Evolutionary conservation across 37 sponge, comb jelly and placozoan genomes (phyloP), one percentile per base, ranked within the genome.

Genomic region (Ianthella basta): DNA sequence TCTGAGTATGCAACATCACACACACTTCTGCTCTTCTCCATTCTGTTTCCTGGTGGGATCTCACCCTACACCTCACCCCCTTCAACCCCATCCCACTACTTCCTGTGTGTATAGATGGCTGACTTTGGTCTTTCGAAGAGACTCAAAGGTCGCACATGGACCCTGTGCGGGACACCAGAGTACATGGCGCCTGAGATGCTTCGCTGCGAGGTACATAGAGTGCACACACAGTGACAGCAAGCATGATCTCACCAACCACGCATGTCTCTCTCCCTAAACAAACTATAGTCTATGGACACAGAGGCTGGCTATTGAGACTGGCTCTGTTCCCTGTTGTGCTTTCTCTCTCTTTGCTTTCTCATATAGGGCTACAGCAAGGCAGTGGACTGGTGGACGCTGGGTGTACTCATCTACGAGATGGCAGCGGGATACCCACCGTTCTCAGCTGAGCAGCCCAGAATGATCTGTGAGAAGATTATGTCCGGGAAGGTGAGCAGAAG

Each of bases 321-420:
- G 24, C 20, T 25, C 14, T 34, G 20, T 21, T n/a, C 80, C 15
- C 24, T 39, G 34, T 56, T 16, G 50, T 66, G 19, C 39, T 20
- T 10, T 39, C 59, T 44, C 50, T 44, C 50, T 44, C 50, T 8
- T 44, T 44, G 3, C 50, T 8, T 44, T 44, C n/a, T 8, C 50
- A 3, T 44, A 3, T 41, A 97, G 97, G 99, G 99, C n/a, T 99
- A 99, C 91, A 99, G 95, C 91, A 99, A 93, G 83, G 97, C 99
- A 16, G 99, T 99, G 38, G 99, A 99, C 87, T 99, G 99, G 99
- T 99, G 99, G 99, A 95, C 99, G 0, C 87, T 97, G 40, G 99
- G 99, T 25, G 99, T 99, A 0, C 95, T 99, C 24, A 90, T 99
- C 53, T 99, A 96, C 80, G 99, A 99, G 64, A 99, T 99, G 99